Percentiles rank a stretch among this genome's conserved stretches.
These are phyloP conservation scores for Adineta ricciae DNA, from an alignment of 2,888 invertebrate genomes.

Conservation along the genomic window DNA sequence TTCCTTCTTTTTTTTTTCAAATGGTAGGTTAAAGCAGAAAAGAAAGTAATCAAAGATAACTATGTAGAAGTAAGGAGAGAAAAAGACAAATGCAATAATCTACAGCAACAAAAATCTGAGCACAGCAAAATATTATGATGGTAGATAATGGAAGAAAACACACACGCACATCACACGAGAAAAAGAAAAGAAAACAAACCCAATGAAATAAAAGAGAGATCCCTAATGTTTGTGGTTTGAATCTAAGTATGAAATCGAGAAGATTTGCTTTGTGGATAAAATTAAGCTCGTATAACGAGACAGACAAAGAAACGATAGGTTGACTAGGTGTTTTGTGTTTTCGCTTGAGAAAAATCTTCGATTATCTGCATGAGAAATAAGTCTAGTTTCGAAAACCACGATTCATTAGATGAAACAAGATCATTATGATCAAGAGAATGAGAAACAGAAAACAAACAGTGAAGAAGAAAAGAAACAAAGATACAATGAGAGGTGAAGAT, in stretches of 20 bases:
- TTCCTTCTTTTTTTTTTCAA: neutral
- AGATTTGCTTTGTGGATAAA: neutral
- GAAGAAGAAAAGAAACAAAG: neutral
- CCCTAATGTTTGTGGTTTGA: neutral
- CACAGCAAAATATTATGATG: conserved; percentile 8
- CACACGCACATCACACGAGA: neutral
- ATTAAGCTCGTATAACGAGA: conserved; percentile 10
- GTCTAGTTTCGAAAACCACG: neutral
- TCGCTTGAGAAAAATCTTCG: neutral
- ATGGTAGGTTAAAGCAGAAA: neutral
- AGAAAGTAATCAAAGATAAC: neutral
- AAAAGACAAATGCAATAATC: neutral
- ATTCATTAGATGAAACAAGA: neutral
- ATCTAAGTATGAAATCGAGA: neutral
- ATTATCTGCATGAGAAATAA: neutral
- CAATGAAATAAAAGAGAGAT: neutral
- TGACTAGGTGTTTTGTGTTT: neutral
- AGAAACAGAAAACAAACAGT: neutral
- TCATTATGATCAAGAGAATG: neutral
- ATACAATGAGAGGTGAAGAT: neutral
- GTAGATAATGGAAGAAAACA: conserved; percentile 9
- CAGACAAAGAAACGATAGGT: neutral
- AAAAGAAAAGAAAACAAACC: neutral
- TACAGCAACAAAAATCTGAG: conserved; percentile 3
- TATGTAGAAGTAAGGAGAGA: neutral